Evolutionary conservation across 2,113 vertebrate genomes (phyloP).

Genomic region (Natator depressus): DNA sequence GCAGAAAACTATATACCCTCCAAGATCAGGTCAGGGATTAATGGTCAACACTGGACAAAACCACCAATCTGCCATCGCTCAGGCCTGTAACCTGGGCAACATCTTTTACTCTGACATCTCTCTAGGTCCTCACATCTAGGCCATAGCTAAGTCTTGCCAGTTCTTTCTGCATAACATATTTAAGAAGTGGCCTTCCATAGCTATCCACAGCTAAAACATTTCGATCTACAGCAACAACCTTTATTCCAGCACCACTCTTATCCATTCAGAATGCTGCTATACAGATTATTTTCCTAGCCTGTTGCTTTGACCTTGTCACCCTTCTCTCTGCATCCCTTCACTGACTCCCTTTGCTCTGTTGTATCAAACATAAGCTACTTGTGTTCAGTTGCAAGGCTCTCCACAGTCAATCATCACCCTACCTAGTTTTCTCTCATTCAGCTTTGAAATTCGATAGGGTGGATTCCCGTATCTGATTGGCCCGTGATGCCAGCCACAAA

Average conservation of each 20-base stretch:
- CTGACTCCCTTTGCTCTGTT: not conserved
- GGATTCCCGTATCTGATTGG: not conserved
- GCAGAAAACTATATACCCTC: not conserved
- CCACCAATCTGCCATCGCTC: not conserved
- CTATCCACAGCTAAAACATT: not conserved
- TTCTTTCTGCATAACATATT: not conserved
- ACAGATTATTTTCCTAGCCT: not conserved
- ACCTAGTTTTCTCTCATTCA: too few relatives aligned
- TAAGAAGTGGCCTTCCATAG: not conserved
- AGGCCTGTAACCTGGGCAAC: not conserved
- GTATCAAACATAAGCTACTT: not conserved
- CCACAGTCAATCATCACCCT: not conserved
- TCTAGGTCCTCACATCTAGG: not conserved
- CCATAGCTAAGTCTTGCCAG: too few relatives aligned
- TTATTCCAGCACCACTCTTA: not conserved
- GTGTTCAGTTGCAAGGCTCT: not conserved
- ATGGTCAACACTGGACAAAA: not conserved
- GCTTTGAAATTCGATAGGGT: not conserved
- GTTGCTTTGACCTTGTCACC: not conserved
- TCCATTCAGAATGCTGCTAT: not conserved
- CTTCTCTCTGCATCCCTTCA: not conserved
- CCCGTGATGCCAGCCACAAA: not conserved
- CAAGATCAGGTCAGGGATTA: not conserved
- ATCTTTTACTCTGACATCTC: not conserved
- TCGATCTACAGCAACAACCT: not conserved